These are phyloP conservation scores for Symphodus melops DNA, from an alignment of 2,113 vertebrate genomes.

Conservation along the genomic window DNA sequence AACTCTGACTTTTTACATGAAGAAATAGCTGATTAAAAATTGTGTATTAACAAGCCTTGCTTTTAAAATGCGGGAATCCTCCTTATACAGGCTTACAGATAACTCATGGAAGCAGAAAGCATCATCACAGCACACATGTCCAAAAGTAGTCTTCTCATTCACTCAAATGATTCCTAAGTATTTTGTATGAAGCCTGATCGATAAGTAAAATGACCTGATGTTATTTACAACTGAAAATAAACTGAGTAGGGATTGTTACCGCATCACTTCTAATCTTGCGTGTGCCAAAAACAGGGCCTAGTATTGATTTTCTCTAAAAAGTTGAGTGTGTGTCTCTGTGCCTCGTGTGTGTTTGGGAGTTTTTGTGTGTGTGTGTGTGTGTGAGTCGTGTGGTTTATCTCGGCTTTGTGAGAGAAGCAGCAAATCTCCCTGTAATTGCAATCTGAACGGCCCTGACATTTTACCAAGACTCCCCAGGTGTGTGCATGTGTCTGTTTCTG, in stretches of 20 bases:
- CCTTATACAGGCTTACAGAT: background rate
- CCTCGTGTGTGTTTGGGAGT: background rate
- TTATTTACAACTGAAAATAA: slow-evolving; percentile 13
- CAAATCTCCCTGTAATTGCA: slow-evolving; percentile 78
- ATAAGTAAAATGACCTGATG: background rate
- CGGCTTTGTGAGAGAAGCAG: slow-evolving; percentile 62
- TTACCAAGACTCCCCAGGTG: slow-evolving; percentile 70
- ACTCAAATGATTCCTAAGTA: background rate
- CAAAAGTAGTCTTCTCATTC: background rate
- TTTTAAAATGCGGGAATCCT: background rate
- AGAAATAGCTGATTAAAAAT: slow-evolving; percentile 2
- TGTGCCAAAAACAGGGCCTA: slow-evolving; percentile 27
- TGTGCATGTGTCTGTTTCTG: slow-evolving; percentile 34
- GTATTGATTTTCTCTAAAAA: slow-evolving; percentile 56
- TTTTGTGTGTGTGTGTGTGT: slow-evolving; percentile 10
- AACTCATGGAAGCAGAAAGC: background rate
- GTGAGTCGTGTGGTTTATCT: slow-evolving; percentile 71
- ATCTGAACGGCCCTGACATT: slow-evolving; percentile 76
- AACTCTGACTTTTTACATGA: slow-evolving; percentile 2
- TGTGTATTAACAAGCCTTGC: background rate
- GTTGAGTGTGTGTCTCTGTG: slow-evolving; percentile 30
- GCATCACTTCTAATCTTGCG: slow-evolving; percentile 22
- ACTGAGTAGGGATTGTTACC: slow-evolving; percentile 22
- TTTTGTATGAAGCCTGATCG: background rate
- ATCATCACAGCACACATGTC: background rate